Conservation (phyloP, 2,888 invertebrate genomes). For the Sympetrum striolatum region DNA sequence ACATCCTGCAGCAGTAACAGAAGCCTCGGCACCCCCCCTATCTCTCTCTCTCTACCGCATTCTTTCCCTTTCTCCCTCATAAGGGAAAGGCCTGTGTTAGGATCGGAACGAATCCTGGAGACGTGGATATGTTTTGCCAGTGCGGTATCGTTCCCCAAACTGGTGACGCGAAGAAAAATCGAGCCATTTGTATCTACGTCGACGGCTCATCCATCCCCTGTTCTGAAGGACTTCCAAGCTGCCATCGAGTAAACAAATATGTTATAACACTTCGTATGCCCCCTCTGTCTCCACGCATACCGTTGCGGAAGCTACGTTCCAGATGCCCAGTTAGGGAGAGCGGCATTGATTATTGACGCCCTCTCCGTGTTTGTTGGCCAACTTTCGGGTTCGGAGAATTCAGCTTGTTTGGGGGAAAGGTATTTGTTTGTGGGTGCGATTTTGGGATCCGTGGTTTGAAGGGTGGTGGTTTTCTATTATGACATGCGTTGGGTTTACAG, state of each 20-base stretch:
- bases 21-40: too few relatives aligned
- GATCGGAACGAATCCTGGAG: neutral
- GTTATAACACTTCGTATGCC: slow-evolving; percentile 44
- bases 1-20: neutral
- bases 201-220: neutral
- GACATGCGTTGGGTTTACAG: too few relatives aligned
- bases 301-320: neutral
- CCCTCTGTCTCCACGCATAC: neutral
- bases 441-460: neutral
- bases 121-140: neutral
- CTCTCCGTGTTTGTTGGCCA: neutral
- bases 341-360: neutral
- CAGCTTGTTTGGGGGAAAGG: neutral
- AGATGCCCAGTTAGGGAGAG: neutral
- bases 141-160: neutral
- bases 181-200: neutral
- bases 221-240: neutral
- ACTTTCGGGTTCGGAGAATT: too few relatives aligned
- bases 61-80: neutral
- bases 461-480: too few relatives aligned
- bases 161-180: neutral
- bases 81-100: neutral
- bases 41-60: neutral
- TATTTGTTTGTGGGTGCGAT: neutral
- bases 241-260: slow-evolving; percentile 47